These are phyloP conservation scores for Drosophila flavopinicola DNA, from an alignment of 2,888 invertebrate species.

Conservation along the genomic window DNA sequence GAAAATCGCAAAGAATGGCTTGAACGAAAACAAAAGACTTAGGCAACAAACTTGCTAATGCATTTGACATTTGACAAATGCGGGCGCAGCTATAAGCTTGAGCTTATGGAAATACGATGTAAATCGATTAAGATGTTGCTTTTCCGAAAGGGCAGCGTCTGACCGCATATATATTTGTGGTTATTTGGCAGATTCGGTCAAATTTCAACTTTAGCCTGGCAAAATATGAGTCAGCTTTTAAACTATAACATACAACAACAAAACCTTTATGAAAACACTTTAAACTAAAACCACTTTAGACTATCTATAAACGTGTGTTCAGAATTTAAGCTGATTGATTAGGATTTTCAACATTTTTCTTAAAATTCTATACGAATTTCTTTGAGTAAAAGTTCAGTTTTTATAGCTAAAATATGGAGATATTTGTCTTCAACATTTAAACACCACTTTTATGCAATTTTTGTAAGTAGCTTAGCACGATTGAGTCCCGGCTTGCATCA, in stretches of 20 bases:
- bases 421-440: no score
- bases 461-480: no score
- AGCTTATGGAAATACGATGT: slow-evolving; percentile 4
- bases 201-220: no score
- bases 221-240: no score
- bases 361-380: neutral
- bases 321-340: neutral
- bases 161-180: no score
- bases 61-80: slow-evolving; percentile 22
- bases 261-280: neutral
- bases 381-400: no score
- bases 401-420: no score
- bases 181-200: no score
- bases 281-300: neutral
- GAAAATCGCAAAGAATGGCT: slow-evolving; percentile 5
- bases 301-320: neutral
- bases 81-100: neutral
- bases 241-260: no score
- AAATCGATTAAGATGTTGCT: neutral
- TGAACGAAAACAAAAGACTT: slow-evolving; percentile 64
- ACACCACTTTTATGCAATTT: no score
- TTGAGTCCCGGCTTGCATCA: neutral
- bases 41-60: slow-evolving; percentile 55
- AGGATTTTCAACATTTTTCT: neutral
- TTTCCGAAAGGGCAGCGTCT: no score